These are phyloP conservation scores for Trichopria drosophilae DNA, from an alignment of 2,888 invertebrate genomes.

Conservation along the genomic window DNA sequence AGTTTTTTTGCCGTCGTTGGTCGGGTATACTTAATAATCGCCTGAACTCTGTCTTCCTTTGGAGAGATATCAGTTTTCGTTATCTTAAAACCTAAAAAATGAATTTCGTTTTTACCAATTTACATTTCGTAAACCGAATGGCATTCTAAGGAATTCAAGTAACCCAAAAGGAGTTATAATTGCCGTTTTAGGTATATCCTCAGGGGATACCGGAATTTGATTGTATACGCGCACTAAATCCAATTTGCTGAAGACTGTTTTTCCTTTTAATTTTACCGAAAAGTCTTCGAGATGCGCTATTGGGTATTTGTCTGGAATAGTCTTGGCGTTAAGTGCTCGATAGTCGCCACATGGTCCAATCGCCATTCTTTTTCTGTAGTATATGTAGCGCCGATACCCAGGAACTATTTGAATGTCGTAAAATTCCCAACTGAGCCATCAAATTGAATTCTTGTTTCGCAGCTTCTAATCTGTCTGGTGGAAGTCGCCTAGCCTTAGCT, in stretches of 20 bases:
- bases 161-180: slow-evolving; percentile 45
- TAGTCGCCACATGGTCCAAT: slow-evolving; percentile 43
- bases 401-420: slow-evolving; percentile 51
- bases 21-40: slow-evolving; percentile 37
- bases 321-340: slow-evolving; percentile 35
- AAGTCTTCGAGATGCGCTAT: slow-evolving; percentile 44
- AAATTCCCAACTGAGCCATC: slow-evolving; percentile 52
- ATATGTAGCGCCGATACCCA: slow-evolving; percentile 54
- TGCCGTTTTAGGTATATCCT: slow-evolving; percentile 44
- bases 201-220: slow-evolving; percentile 44
- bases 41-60: slow-evolving; percentile 44
- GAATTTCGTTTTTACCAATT: slow-evolving; percentile 38
- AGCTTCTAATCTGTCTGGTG: slow-evolving; percentile 43
- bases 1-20: slow-evolving; percentile 46
- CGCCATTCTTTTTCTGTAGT: slow-evolving; percentile 38
- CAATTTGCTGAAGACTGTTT: slow-evolving; percentile 35
- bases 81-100: slow-evolving; percentile 44
- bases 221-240: slow-evolving; percentile 41
- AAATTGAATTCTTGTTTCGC: slow-evolving; percentile 46
- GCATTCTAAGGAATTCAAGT: slow-evolving; percentile 42
- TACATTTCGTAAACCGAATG: slow-evolving; percentile 44
- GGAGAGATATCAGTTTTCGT: slow-evolving; percentile 42
- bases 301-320: slow-evolving; percentile 44
- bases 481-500: slow-evolving; percentile 45
- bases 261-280: slow-evolving; percentile 31